These are phyloP conservation scores for Eumacrocentrus americanus DNA, from an alignment of 2,888 invertebrate species.

Conservation along the genomic window DNA sequence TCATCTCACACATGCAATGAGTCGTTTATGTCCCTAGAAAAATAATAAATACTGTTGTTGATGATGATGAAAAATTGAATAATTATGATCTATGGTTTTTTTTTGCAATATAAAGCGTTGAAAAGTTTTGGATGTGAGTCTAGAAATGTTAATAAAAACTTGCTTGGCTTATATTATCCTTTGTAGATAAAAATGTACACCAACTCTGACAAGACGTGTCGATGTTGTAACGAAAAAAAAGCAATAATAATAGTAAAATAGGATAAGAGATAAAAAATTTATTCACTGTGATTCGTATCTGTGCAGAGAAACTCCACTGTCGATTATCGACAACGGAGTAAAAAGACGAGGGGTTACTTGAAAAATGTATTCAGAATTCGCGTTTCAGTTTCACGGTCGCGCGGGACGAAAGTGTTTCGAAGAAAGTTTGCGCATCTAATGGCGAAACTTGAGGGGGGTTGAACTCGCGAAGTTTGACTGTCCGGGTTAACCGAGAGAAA, in stretches of 20 bases:
- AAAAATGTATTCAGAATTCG: conserved; percentile 53
- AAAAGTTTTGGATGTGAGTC: neutral
- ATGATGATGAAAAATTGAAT: too few species aligned
- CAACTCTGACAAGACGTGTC: too few species aligned
- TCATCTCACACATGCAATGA: conserved; percentile 40
- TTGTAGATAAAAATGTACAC: neutral
- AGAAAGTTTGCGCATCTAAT: conserved; percentile 60
- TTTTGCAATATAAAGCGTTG: neutral
- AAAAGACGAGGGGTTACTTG: neutral
- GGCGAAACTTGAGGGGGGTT: conserved; percentile 54
- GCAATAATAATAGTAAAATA: neutral
- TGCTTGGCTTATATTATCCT: conserved; percentile 1
- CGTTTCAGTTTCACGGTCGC: conserved; percentile 55
- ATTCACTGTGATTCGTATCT: conserved; percentile 4
- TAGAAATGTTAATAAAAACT: conserved; percentile 1
- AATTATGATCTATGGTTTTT: neutral
- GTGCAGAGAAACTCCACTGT: conserved; percentile 3
- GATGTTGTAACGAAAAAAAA: too few species aligned
- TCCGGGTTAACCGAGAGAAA: conserved; percentile 43
- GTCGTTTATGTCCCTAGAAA: too few species aligned
- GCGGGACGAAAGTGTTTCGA: conserved; percentile 58
- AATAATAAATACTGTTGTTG: too few species aligned
- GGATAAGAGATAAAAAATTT: neutral
- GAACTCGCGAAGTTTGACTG: conserved; percentile 54
- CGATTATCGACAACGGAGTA: neutral